A percentile compares a stretch with the other conserved stretches of the same genome.
phyloP scores from a whole-genome alignment of 2,797 vertebrate genomes.

The Merluccius polli region DNA sequence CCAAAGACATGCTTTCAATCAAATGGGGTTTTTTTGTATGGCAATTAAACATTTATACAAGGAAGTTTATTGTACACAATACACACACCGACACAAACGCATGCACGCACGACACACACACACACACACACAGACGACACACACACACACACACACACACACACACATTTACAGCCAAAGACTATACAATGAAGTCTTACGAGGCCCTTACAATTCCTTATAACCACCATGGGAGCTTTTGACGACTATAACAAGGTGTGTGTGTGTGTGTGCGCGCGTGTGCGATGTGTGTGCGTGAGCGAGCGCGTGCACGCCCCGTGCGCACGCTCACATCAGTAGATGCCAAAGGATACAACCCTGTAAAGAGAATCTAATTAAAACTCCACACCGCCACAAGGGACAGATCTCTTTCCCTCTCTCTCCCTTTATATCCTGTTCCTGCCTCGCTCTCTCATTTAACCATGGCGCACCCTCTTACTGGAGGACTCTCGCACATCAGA shows the following conservation, averaged over 20 bases:
- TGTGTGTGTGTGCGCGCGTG: slow-evolving; percentile 34
- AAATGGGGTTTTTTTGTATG: slow-evolving; percentile 35
- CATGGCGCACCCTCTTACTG: slow-evolving; percentile 49
- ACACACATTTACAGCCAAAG: slow-evolving; percentile 43
- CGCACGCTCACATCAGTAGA: slow-evolving; percentile 49
- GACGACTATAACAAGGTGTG: slow-evolving; percentile 68
- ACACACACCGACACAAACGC: slow-evolving; percentile 41
- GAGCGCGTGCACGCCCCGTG: slow-evolving; percentile 19
- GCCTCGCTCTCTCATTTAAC: slow-evolving; percentile 39
- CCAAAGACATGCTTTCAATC: slow-evolving; percentile 12
- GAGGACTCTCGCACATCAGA: slow-evolving; percentile 49
- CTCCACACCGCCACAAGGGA: slow-evolving; percentile 61
- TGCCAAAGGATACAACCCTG: slow-evolving; percentile 65
- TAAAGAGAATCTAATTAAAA: slow-evolving; percentile 73
- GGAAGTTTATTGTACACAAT: slow-evolving; percentile 45
- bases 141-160: slow-evolving; percentile 6
- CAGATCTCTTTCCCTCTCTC: slow-evolving; percentile 18
- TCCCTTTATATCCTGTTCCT: slow-evolving; percentile 22
- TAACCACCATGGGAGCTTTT: slow-evolving; percentile 52
- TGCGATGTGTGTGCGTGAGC: slow-evolving; percentile 45
- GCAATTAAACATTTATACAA: slow-evolving; percentile 34
- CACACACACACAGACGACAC: background rate
- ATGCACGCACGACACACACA: slow-evolving; percentile 26
- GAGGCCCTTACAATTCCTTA: slow-evolving; percentile 50
- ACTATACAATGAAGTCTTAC: slow-evolving; percentile 61